A percentile compares a stretch with the other conserved stretches of the same genome.
Conservation (phyloP, 2,888 invertebrate genomes). For the Volucella zonaria region DNA sequence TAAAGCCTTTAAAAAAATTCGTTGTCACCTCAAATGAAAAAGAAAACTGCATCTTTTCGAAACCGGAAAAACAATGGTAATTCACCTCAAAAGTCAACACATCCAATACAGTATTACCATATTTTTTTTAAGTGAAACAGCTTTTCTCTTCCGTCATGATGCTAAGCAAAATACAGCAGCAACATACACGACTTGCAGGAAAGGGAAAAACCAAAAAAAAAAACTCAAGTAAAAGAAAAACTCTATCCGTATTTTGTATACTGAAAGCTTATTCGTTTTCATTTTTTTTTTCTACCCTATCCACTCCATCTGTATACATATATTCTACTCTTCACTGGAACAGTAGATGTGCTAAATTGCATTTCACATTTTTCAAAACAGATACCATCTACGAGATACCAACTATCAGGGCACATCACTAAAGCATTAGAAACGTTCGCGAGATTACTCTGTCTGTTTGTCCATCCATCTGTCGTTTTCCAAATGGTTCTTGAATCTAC, state of each 20-base stretch:
- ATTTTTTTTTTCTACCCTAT: not conserved
- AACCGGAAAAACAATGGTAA: conserved; percentile 17
- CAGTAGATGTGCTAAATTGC: conserved; percentile 39
- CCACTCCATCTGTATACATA: not conserved
- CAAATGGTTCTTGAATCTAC: conserved; percentile 26
- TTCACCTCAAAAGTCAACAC: conserved; percentile 53
- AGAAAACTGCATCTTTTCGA: too few species aligned
- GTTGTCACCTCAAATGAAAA: too few species aligned
- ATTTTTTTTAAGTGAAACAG: conserved; percentile 21
- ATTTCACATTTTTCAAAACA: conserved; percentile 60
- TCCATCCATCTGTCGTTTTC: conserved; percentile 32
- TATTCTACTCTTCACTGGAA: not conserved
- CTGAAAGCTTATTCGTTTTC: not conserved
- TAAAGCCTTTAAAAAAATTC: too few species aligned
- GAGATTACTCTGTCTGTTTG: conserved; percentile 42
- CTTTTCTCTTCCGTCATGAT: conserved; percentile 50
- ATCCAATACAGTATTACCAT: conserved; percentile 3
- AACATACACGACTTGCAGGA: not conserved
- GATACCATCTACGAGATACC: conserved; percentile 20
- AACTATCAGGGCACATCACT: conserved; percentile 10
- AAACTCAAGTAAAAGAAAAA: not conserved
- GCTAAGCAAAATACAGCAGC: not conserved
- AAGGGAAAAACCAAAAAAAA: not conserved
- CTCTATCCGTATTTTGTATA: conserved; percentile 2
- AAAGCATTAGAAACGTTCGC: conserved; percentile 20